Conservation (phyloP, 2,888 invertebrate genomes). For the Pristionchus japonicus region DNA sequence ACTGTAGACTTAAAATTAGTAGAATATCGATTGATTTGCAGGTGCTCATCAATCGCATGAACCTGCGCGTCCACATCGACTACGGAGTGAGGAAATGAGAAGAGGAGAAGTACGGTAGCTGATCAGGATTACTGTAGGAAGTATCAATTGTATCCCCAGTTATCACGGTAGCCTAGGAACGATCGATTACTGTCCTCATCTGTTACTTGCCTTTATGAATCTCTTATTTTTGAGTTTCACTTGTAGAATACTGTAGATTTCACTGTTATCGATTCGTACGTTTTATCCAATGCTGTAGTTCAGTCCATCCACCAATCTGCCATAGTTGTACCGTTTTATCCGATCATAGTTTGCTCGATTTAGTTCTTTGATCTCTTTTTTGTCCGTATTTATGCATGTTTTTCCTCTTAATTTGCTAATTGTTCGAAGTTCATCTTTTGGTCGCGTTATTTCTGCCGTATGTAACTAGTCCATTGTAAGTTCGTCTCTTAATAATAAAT, state of each 20-base stretch:
- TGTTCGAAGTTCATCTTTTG: not conserved
- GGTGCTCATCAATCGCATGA: conserved; percentile 40
- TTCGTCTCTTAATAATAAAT: conserved; percentile 7
- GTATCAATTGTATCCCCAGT: not conserved
- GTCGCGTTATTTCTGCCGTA: not conserved
- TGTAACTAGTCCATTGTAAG: not conserved
- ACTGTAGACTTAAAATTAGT: not conserved
- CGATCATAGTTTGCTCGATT: conserved; percentile 2
- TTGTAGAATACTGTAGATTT: conserved; percentile 18
- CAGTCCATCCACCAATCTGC: not conserved
- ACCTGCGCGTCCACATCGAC: conserved; percentile 37
- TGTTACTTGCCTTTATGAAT: not conserved
- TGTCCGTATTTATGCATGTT: not conserved
- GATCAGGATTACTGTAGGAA: not conserved
- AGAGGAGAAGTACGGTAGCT: not conserved
- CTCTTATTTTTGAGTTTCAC: not conserved
- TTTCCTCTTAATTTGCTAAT: not conserved
- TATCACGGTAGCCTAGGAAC: not conserved
- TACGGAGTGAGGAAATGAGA: conserved; percentile 29
- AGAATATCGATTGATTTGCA: not conserved
- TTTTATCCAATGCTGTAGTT: not conserved
- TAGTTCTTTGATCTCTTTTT: not conserved
- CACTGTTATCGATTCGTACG: conserved; percentile 10
- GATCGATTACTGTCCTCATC: too few relatives aligned
- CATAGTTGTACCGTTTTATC: conserved; percentile 22